phyloP scores from a whole-genome alignment of 2,113 vertebrate species.

The Arvicanthis niloticus region DNA sequence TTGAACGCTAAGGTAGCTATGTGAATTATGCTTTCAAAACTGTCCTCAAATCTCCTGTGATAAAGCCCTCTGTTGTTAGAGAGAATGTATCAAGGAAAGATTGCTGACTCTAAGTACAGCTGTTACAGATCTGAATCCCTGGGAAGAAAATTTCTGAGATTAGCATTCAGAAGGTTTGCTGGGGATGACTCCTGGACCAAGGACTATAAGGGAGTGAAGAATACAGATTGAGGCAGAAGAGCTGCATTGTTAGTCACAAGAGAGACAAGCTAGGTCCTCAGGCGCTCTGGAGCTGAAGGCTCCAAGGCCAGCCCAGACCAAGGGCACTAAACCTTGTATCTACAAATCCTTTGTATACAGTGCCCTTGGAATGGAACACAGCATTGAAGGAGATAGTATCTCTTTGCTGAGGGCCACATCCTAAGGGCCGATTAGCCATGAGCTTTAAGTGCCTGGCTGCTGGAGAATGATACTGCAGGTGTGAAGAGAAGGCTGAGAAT shows the following conservation, averaged over 20 bases:
- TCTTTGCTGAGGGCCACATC: background rate
- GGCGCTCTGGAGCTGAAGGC: background rate
- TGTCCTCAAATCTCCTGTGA: background rate
- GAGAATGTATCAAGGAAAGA: slow-evolving; percentile 46
- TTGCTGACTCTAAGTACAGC: background rate
- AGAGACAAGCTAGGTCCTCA: background rate
- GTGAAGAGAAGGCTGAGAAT: background rate
- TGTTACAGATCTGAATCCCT: background rate
- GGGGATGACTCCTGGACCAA: background rate
- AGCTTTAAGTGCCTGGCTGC: background rate
- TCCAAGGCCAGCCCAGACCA: too few species aligned
- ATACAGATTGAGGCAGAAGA: background rate
- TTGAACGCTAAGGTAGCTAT: background rate
- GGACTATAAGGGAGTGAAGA: background rate
- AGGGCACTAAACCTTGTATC: background rate
- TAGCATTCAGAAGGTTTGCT: background rate
- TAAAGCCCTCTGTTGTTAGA: slow-evolving; percentile 50
- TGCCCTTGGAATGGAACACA: background rate
- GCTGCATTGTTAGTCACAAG: background rate
- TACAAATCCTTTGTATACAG: background rate
- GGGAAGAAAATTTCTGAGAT: slow-evolving; percentile 31
- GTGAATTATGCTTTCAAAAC: slow-evolving; percentile 51
- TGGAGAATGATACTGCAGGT: background rate
- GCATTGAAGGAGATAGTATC: background rate
- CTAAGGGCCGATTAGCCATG: background rate